phyloP scores from a whole-genome alignment of 2,888 invertebrate genomes.

The Tenodera sinensis region DNA sequence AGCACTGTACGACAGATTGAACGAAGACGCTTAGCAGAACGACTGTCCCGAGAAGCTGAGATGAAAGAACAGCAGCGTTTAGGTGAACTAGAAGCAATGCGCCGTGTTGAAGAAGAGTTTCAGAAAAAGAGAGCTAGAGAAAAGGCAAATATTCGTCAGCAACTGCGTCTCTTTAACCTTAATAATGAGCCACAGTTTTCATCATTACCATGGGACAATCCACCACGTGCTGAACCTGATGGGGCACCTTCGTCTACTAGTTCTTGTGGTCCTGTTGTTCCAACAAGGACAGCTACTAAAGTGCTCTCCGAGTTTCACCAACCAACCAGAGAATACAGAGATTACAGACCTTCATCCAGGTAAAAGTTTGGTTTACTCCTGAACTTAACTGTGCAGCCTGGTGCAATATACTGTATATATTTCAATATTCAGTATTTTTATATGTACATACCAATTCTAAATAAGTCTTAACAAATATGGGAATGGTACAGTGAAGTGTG shows the following conservation, averaged over 20 bases:
- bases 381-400: not conserved
- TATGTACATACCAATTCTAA: too few species aligned
- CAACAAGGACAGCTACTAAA: constrained; percentile 46
- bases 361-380: not conserved
- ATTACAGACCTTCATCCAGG: constrained; percentile 43
- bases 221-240: constrained; percentile 62
- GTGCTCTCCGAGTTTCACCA: constrained; percentile 55
- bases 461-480: too few species aligned
- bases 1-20: constrained; percentile 81
- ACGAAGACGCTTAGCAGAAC: constrained; percentile 67
- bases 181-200: constrained; percentile 56
- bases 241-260: constrained; percentile 61
- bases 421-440: too few species aligned
- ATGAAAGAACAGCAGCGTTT: constrained; percentile 70
- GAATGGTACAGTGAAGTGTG: too few species aligned
- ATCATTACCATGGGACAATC: constrained; percentile 53
- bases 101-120: constrained; percentile 82
- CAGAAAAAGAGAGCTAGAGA: constrained; percentile 71
- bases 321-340: constrained; percentile 51
- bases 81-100: constrained; percentile 77
- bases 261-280: constrained; percentile 33
- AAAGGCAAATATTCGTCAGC: constrained; percentile 61
- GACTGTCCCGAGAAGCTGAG: constrained; percentile 71
- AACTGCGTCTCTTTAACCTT: constrained; percentile 66
- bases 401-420: not conserved